Base-by-base conservation (phyloP, 2,113 vertebrate species). In the Piliocolobus tephrosceles region DNA sequence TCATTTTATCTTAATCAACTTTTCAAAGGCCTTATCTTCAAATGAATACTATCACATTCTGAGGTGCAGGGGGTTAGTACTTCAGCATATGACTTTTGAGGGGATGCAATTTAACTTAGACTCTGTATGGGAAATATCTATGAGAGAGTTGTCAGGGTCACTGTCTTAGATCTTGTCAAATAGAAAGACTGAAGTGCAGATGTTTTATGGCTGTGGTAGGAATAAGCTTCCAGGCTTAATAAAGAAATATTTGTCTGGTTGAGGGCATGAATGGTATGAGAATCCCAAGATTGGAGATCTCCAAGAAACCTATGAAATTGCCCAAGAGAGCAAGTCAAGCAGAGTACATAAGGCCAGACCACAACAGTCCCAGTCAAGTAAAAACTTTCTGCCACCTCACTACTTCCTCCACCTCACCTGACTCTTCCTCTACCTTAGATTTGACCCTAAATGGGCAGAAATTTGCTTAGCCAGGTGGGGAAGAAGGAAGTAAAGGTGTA, bases 1-100 rank as follows among this genome's bases (percentile, higher is more conserved):
- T 78, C 57, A 47, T 90, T 86, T 92, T 78, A 64, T 82, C 52
- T 72, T 80, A 91, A 66, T 68, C 16, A 23, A 18, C n/a, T 84
- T 14, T 84, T 82, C 27, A 32, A 88, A 88, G 52, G 22, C 6
- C 22, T 43, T 78, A 52, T 80, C 32, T 43, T 27, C 22, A 32
- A 57, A 61, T 58, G 55, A 58, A n/a, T 68, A 38, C 5, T 58
- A 32, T 92, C 47, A 35, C 23, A 40, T 83, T 78, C 10, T 50
- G 66, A 68, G 68, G 18, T 57, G 55, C 58, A 45, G 47, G 47
- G 47, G 47, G 47, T 50, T 50, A 50, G 47, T 50, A 14, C 47
- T 50, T 50, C 47, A 50, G 38, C 75, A 38, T 32, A 20, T 47
- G 40, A 47, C 55, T 20, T 20, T 30, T 25, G 4, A 27, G n/a